phyloP scores from a whole-genome alignment of 2,113 vertebrate species.

The Trinectes maculatus region DNA sequence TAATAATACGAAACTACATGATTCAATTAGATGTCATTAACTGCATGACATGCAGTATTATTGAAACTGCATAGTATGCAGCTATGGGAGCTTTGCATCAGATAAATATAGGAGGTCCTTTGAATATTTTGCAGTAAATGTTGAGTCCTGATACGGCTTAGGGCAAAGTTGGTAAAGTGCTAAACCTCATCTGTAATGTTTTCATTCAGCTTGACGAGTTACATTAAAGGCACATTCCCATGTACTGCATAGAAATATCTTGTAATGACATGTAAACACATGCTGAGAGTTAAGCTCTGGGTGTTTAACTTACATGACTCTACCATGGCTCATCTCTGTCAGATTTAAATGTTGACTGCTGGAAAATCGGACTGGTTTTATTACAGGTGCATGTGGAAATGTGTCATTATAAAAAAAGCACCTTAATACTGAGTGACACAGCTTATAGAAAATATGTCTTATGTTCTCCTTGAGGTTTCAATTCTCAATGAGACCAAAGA shows the following conservation, averaged over 20 bases:
- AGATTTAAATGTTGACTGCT: slow-evolving; percentile 28
- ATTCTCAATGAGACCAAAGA: background rate
- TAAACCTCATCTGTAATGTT: slow-evolving; percentile 19
- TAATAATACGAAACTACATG: background rate
- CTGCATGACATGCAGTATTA: background rate
- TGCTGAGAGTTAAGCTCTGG: slow-evolving; percentile 28
- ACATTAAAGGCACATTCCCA: slow-evolving; percentile 31
- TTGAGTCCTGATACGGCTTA: slow-evolving; percentile 2
- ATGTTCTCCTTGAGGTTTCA: slow-evolving; percentile 4
- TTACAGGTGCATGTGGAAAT: slow-evolving; percentile 26
- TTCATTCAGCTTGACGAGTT: slow-evolving; percentile 27
- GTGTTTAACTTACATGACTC: slow-evolving; percentile 34
- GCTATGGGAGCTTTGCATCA: background rate
- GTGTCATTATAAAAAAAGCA: slow-evolving; percentile 3
- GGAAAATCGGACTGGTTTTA: slow-evolving; percentile 16
- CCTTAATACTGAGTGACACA: slow-evolving; percentile 48
- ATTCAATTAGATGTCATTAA: background rate
- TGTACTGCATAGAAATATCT: slow-evolving; percentile 21
- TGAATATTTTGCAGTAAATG: background rate
- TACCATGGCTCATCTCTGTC: slow-evolving; percentile 43
- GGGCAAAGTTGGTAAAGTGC: background rate
- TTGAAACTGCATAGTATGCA: background rate
- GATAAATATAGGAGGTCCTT: background rate
- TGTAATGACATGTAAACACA: slow-evolving; percentile 53
- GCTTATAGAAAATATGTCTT: slow-evolving; percentile 15